These are phyloP conservation scores for Paraplagusia blochii DNA, from an alignment of 2,113 vertebrate species.

Conservation along the genomic window DNA sequence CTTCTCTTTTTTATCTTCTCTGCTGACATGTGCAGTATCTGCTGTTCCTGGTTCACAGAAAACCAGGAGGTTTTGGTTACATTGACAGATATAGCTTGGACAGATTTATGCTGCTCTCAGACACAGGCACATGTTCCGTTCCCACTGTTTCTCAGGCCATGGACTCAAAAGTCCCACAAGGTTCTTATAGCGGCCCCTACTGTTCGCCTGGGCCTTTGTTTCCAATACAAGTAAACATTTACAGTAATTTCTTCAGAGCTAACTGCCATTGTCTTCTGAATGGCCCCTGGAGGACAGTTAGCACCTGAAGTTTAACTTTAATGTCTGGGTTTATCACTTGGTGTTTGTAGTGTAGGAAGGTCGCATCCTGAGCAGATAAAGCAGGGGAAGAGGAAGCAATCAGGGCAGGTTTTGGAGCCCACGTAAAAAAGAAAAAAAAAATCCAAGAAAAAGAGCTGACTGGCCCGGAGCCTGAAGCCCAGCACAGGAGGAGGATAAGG, in stretches of 20 bases:
- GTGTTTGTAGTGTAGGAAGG: constrained; percentile 15
- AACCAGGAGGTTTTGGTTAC: constrained; percentile 49
- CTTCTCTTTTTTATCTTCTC: constrained; percentile 19
- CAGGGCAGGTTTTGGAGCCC: constrained; percentile 23
- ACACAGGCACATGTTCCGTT: constrained; percentile 35
- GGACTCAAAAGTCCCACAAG: constrained; percentile 1
- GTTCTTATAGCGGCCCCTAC: no score
- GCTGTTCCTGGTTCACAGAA: constrained; percentile 27
- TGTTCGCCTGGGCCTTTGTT: no score
- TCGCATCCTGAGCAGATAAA: constrained; percentile 43
- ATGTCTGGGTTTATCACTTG: constrained; percentile 22
- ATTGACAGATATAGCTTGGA: constrained; percentile 34
- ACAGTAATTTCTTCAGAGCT: neutral
- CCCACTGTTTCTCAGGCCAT: constrained; percentile 22
- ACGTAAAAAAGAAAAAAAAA: constrained; percentile 7
- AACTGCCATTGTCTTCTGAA: neutral
- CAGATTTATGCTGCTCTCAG: constrained; percentile 42
- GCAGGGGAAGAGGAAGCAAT: constrained; percentile 39
- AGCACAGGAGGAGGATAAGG: constrained; percentile 45
- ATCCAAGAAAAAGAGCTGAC: constrained; percentile 36
- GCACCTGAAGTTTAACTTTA: neutral
- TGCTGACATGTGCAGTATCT: constrained; percentile 5
- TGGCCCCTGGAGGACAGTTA: neutral
- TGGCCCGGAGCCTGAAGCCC: constrained; percentile 53
- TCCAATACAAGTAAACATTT: no score